These are phyloP conservation scores for Drosophila fulvimacula DNA, from an alignment of 2,888 invertebrate genomes.

Conservation along the genomic window DNA sequence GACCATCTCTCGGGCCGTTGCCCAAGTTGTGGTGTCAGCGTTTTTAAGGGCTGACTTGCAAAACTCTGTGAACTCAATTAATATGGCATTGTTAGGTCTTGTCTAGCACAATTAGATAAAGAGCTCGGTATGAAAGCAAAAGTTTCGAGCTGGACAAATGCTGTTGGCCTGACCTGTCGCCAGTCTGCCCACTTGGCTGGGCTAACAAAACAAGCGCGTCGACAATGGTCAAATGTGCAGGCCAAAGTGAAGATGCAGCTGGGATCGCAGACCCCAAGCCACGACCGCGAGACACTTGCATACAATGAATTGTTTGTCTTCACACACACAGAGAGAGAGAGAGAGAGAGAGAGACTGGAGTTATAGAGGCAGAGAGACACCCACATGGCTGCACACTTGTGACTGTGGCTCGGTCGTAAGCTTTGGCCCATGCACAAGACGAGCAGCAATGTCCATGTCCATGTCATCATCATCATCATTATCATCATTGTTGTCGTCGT, in stretches of 20 bases:
- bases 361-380: slow-evolving; percentile 37
- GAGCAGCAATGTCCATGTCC: slow-evolving; percentile 69
- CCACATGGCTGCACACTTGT: slow-evolving; percentile 53
- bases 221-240: slow-evolving; percentile 75
- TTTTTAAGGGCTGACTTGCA: slow-evolving; percentile 74
- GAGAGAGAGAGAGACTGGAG: slow-evolving; percentile 6
- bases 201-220: slow-evolving; percentile 60
- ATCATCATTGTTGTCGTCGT: slow-evolving; percentile 51
- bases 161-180: slow-evolving; percentile 61
- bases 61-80: slow-evolving; percentile 31
- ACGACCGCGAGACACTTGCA: slow-evolving; percentile 65
- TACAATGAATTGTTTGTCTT: slow-evolving; percentile 67
- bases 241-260: slow-evolving; percentile 72
- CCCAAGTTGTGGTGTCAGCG: slow-evolving; percentile 58
- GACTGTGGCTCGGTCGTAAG: slow-evolving; percentile 34
- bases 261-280: slow-evolving; percentile 49
- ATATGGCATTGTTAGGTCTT: slow-evolving; percentile 18
- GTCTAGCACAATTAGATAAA: slow-evolving; percentile 33
- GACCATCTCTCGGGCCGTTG: background rate
- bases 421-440: slow-evolving; percentile 61
- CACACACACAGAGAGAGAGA: slow-evolving; percentile 29
- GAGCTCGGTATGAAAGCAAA: slow-evolving; percentile 60
- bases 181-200: slow-evolving; percentile 49
- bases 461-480: slow-evolving; percentile 74
- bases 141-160: slow-evolving; percentile 53